These are phyloP conservation scores for Antheraea mylitta DNA, from an alignment of 1,140 invertebrate genomes.

Conservation along the genomic window DNA sequence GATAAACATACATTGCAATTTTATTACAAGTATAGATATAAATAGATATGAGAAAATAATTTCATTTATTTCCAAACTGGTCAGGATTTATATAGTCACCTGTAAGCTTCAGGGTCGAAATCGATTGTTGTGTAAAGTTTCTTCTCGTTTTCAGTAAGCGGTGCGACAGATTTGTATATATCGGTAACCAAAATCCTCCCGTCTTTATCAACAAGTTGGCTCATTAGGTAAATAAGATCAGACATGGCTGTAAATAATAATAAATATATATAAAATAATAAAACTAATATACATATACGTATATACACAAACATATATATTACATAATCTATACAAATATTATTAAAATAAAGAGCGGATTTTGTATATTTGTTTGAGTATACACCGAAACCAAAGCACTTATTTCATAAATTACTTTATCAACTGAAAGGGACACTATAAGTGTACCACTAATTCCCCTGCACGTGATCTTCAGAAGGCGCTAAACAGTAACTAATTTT, in stretches of 20 bases:
- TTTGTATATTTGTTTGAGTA: no score
- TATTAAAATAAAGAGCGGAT: no score
- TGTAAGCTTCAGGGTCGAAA: slow-evolving; percentile 92
- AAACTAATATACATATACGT: not conserved
- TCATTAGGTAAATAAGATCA: slow-evolving; percentile 92
- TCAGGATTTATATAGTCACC: slow-evolving; percentile 41
- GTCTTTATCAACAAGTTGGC: slow-evolving; percentile 89
- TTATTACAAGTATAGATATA: no score
- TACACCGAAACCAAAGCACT: no score
- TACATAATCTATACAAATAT: not conserved
- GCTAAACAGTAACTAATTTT: no score
- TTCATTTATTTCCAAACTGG: no score
- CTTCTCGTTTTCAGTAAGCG: slow-evolving; percentile 87
- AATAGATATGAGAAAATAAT: no score
- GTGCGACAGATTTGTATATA: slow-evolving; percentile 89
- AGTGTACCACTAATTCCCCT: no score
- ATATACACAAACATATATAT: not conserved
- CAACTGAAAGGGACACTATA: no score
- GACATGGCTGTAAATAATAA: slow-evolving; percentile 84
- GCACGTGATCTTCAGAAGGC: no score
- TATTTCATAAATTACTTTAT: no score
- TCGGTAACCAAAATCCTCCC: slow-evolving; percentile 91
- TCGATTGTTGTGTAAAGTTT: slow-evolving; percentile 92
- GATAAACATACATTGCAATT: no score
- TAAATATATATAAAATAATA: not conserved